Evolutionary conservation across 1,140 invertebrate genomes (phyloP), one percentile per base, ranked within the genome.

Genomic region (Notospermus geniculatus): DNA sequence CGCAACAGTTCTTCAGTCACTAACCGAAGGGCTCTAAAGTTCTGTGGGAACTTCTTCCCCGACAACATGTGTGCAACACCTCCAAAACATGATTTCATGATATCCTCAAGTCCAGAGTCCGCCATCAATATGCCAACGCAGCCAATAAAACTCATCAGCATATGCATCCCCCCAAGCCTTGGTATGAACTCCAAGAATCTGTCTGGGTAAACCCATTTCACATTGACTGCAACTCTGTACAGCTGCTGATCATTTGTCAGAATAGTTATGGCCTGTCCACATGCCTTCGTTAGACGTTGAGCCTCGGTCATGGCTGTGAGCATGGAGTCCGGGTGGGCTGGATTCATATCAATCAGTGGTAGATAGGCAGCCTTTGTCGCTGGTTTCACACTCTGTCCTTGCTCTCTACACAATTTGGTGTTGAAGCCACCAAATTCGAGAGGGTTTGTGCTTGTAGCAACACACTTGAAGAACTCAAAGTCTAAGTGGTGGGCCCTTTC

Each of bases 151-250:
- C 61, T 66, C 69, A 70, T 66, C 17, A 68, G 54, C 45, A 61
- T 62, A 46, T 70, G 69, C 66, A 69, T 71, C 4, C 68, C 66
- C 17, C 66, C 69, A n/a, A 68, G 46, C 28, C 63, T 19, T 27
- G 54, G 60, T 36, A 63, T 39, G 54, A 70, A 57, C 28, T 68
- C 54, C 19, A 50, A 13, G 36, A 69, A 69, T 43, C 39, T 11
- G 11, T 43, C 39, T 19, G 11, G 11, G 39, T 43, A 43, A 11
- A 43, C 39, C 39, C 39, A 43, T 43, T 11, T 43, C 11, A 13
- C 19, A 43, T 43, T 43, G 11, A 43, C 39, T 11, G 39, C 19
- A 19, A 43, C 19, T 11, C 39, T 11, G 19, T 43, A 43, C 11
- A 43, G 39, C 39, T 43, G 39, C 39, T 43, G 39, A 19, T 43